Base-by-base conservation (phyloP, 2,113 vertebrate species). In the Rhipidura dahli region DNA sequence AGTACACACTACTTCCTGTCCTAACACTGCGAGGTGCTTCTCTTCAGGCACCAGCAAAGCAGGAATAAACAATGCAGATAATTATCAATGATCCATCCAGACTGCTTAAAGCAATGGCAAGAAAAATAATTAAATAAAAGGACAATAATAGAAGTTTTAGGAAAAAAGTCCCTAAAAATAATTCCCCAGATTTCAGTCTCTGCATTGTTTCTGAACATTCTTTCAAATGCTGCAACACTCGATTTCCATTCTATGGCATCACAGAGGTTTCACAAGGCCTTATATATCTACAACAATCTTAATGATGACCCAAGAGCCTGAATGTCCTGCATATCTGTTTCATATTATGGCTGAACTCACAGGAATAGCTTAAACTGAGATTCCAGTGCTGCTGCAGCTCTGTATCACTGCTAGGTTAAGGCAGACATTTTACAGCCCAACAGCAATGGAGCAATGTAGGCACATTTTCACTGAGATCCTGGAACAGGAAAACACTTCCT, bases 171-270 rank as follows among this genome's bases (percentile, higher is more conserved):
- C 45, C 47, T 2, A 1, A 33, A 78, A 50, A 4, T 18, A 18
- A 56, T 51, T 53, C 11, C 53, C 40, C 6, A 27, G 12, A 80
- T 65, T 72, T 80, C 21, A 56, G 13, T 60, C 33, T 63, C 33
- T 8, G 2, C 17, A 7, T 20, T 30, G 14, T 57, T 83, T 72
- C 63, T 64, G 39, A 73, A 33, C 1, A 7, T 68, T 60, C 40
- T 82, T 93, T 83, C 31, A 54, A 75, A 50, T 4, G 35, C 59
- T 95, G 47, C 51, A 72, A 89, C 60, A 92, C 51, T 86, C 78
- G 94, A 94, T 49, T 94, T 79, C 84, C 91, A 72, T 96, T 93
- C 94, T 73, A 69, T 83, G 93, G 61, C 51, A 66, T 44, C 93
- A 82, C 51, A 73, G 88, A 94, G 92, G 66, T 86, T 89, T 93